A percentile compares a stretch with the other conserved stretches of the same genome.
Evolutionary conservation across 2,113 vertebrate species (phyloP).

Genomic region (Clarias macrocephalus): DNA sequence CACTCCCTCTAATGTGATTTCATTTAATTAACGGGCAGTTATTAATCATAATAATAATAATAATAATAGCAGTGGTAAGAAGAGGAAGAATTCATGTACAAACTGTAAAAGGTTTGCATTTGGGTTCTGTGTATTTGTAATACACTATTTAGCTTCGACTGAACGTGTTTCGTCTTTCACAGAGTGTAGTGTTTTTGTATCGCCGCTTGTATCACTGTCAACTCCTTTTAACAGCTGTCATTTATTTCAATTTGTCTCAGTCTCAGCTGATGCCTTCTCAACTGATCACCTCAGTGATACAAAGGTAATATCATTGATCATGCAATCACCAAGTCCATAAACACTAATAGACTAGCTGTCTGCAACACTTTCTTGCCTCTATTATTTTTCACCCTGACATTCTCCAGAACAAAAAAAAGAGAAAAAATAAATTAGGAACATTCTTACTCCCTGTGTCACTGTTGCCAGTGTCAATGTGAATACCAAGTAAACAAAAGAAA

Average conservation of each 20-base stretch:
- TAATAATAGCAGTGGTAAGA: too few species aligned
- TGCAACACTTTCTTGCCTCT: constrained; percentile 42
- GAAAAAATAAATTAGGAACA: neutral
- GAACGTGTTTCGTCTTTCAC: neutral
- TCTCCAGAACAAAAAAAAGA: constrained; percentile 17
- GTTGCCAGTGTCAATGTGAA: constrained; percentile 48
- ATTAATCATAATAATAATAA: too few species aligned
- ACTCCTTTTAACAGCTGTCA: neutral
- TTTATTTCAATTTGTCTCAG: neutral
- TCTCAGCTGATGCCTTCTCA: constrained; percentile 25
- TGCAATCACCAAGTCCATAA: constrained; percentile 9
- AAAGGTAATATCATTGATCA: constrained; percentile 58
- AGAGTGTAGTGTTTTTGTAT: neutral
- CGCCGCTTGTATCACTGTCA: neutral
- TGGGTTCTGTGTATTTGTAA: neutral
- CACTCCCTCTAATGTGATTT: too few species aligned
- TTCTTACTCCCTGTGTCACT: constrained; percentile 30
- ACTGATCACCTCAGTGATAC: constrained; percentile 53
- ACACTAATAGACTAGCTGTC: constrained; percentile 27
- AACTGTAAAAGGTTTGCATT: neutral
- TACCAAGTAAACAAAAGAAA: constrained; percentile 51
- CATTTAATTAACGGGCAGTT: too few species aligned
- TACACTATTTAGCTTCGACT: neutral
- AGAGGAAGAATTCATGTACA: neutral
- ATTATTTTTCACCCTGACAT: constrained; percentile 48